phyloP scores from a whole-genome alignment of 2,888 invertebrate species.

The Nephrotoma appendiculata region DNA sequence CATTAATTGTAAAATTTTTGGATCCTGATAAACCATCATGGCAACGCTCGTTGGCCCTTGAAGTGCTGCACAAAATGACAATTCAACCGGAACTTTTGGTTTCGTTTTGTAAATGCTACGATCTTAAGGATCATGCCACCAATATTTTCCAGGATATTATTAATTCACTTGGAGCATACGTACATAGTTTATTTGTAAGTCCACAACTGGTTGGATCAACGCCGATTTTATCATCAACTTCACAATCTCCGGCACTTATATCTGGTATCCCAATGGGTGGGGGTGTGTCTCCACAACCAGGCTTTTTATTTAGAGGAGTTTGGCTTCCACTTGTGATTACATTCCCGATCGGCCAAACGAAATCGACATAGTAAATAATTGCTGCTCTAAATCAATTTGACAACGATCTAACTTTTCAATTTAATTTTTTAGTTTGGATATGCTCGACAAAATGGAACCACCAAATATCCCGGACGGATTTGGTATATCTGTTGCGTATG shows the following conservation, averaged over 20 bases:
- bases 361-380: conserved; percentile 73
- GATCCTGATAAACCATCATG: conserved; percentile 94
- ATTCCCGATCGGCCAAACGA: conserved; percentile 71
- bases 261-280: conserved; percentile 35
- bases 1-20: conserved; percentile 90
- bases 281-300: conserved; percentile 73
- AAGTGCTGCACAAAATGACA: conserved; percentile 89
- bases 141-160: conserved; percentile 93
- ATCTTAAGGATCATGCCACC: conserved; percentile 85
- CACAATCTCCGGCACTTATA: conserved; percentile 11
- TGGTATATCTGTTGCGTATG: conserved; percentile 90
- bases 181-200: conserved; percentile 77
- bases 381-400: conserved; percentile 1
- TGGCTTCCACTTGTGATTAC: conserved; percentile 81
- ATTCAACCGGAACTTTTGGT: conserved; percentile 72
- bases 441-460: conserved; percentile 90
- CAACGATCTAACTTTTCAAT: neutral
- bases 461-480: conserved; percentile 93
- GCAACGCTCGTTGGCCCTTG: conserved; percentile 90
- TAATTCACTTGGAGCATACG: conserved; percentile 82
- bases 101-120: conserved; percentile 90
- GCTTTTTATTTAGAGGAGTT: conserved; percentile 84
- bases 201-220: conserved; percentile 42
- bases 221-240: conserved; percentile 4
- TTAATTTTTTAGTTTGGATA: conserved; percentile 59